Evolutionary conservation across 2,797 vertebrate genomes (phyloP).

Genomic region (Leuciscus waleckii): DNA sequence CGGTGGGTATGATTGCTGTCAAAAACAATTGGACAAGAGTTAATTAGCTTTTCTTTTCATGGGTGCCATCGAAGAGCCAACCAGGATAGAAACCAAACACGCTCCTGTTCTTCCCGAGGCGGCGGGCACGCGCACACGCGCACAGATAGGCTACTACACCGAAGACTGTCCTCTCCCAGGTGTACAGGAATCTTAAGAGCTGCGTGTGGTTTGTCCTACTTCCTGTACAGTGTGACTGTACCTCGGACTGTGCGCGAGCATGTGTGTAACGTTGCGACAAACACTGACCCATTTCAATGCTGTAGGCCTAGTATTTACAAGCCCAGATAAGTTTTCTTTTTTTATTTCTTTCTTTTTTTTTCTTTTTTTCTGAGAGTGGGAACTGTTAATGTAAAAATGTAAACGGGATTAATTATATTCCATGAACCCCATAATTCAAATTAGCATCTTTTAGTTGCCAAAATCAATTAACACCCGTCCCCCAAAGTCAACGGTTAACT

Average conservation of each 20-base stretch:
- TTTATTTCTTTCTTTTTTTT: not conserved
- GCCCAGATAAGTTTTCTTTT: not conserved
- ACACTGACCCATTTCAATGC: slow-evolving; percentile 79
- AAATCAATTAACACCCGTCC: slow-evolving; percentile 49
- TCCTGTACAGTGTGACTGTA: slow-evolving; percentile 73
- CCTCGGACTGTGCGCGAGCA: slow-evolving; percentile 60
- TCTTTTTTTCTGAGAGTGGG: not conserved
- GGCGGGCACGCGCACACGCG: slow-evolving; percentile 54
- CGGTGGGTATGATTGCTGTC: slow-evolving; percentile 32
- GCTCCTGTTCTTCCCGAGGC: slow-evolving; percentile 34
- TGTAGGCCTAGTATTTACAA: not conserved
- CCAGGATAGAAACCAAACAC: slow-evolving; percentile 40
- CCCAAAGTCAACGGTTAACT: slow-evolving; percentile 35
- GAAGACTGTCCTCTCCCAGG: slow-evolving; percentile 75
- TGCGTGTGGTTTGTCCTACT: slow-evolving; percentile 82
- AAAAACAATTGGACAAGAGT: slow-evolving; percentile 42
- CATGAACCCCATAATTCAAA: not conserved
- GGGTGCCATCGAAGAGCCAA: slow-evolving; percentile 48
- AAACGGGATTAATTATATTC: not conserved
- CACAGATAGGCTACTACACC: slow-evolving; percentile 47
- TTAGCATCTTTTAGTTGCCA: slow-evolving; percentile 35
- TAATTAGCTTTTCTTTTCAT: slow-evolving; percentile 57
- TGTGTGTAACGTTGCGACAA: slow-evolving; percentile 75
- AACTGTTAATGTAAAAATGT: not conserved
- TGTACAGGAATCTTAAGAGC: slow-evolving; percentile 80